A percentile compares a stretch with the other conserved stretches of the same genome.
Evolutionary conservation across 2,113 vertebrate genomes (phyloP).

Genomic region (Lutjanus erythropterus): DNA sequence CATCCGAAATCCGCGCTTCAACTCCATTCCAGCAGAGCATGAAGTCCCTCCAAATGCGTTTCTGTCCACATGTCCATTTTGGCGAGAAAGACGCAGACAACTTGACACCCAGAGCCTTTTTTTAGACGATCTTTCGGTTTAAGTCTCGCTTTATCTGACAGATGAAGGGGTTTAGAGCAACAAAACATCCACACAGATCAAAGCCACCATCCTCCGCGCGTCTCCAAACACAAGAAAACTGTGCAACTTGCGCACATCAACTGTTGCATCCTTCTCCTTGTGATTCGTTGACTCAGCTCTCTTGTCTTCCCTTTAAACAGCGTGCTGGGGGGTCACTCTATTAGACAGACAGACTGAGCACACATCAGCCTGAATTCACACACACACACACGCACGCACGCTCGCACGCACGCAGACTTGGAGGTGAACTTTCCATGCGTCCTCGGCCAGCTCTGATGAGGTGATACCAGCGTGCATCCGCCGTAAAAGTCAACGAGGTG

Average conservation of each 20-base stretch:
- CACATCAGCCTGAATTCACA: conserved; percentile 17
- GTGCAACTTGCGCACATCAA: conserved; percentile 64
- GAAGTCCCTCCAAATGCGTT: conserved; percentile 48
- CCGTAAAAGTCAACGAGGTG: conserved; percentile 30
- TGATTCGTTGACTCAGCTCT: conserved; percentile 79
- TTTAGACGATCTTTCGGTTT: not conserved
- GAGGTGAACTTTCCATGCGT: conserved; percentile 49
- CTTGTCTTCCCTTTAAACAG: conserved; percentile 75
- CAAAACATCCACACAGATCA: conserved; percentile 45
- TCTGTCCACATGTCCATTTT: conserved; percentile 64
- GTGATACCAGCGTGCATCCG: conserved; percentile 33
- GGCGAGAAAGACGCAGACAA: not conserved
- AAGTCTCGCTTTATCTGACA: conserved; percentile 12
- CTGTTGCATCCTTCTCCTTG: conserved; percentile 80
- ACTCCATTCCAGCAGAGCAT: conserved; percentile 68
- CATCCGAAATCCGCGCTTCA: conserved; percentile 62
- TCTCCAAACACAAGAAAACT: conserved; percentile 53
- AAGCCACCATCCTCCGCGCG: conserved; percentile 64
- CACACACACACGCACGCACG: not conserved
- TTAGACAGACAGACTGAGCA: conserved; percentile 53
- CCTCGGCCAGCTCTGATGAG: conserved; percentile 18
- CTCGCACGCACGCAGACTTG: conserved; percentile 2
- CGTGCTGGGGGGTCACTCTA: conserved; percentile 74
- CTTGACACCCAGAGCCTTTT: not conserved
- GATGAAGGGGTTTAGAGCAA: conserved; percentile 48